phyloP scores from a whole-genome alignment of 2,113 vertebrate species.

The Eulacestoma nigropectus region DNA sequence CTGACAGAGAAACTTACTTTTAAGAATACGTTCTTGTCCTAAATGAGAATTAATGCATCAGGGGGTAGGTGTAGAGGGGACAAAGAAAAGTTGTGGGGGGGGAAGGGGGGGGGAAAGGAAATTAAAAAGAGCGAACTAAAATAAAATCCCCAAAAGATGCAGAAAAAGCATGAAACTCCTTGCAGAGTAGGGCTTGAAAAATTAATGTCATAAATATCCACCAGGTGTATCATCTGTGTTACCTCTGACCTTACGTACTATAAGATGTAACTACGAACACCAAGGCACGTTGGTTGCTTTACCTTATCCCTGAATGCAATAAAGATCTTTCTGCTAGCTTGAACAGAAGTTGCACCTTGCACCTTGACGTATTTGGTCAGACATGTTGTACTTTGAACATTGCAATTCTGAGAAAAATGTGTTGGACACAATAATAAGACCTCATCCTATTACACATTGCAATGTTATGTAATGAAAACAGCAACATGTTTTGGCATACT shows the following conservation, averaged over 20 bases:
- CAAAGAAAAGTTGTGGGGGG: not conserved
- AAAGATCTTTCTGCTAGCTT: not conserved
- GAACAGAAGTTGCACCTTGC: not conserved
- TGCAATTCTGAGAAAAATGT: not conserved
- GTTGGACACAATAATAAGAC: not conserved
- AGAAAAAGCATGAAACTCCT: not conserved
- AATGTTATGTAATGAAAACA: not conserved
- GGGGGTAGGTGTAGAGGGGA: not conserved
- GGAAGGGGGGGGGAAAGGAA: not conserved
- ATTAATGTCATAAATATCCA: not conserved
- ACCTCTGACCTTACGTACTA: not conserved
- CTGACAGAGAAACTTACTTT: not conserved
- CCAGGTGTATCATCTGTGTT: not conserved
- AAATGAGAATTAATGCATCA: not conserved
- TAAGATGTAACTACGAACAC: not conserved
- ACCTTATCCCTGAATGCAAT: not conserved
- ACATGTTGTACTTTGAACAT: not conserved
- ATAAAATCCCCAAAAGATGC: not conserved
- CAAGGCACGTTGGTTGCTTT: not conserved
- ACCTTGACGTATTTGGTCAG: not conserved
- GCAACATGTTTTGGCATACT: not conserved
- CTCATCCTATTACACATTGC: not conserved
- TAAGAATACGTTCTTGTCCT: not conserved
- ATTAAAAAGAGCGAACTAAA: not conserved
- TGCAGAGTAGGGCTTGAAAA: not conserved